A percentile compares a stretch with the other conserved stretches of the same genome.
Evolutionary conservation across 2,888 invertebrate genomes (phyloP).

Genomic region (Ophioninae sp.): DNA sequence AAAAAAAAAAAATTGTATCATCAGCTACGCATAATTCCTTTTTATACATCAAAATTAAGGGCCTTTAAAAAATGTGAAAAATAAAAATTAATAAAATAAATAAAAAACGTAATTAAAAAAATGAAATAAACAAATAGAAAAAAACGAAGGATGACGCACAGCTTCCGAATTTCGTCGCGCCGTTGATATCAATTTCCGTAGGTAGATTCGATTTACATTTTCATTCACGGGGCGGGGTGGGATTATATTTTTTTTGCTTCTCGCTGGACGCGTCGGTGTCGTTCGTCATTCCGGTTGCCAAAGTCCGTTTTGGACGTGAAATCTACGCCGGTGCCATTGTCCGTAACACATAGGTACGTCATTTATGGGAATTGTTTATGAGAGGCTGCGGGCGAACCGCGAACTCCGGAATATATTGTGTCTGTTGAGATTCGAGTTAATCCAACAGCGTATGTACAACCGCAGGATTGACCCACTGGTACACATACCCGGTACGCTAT

Average conservation of each 20-base stretch:
- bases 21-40: no score
- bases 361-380: slow-evolving; percentile 48
- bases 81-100: not conserved
- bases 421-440: slow-evolving; percentile 68
- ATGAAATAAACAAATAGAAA: no score
- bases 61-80: no score
- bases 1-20: no score
- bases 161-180: not conserved
- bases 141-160: not conserved
- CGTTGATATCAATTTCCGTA: not conserved
- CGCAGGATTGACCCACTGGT: slow-evolving; percentile 70
- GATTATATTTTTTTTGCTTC: not conserved
- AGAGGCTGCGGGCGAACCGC: slow-evolving; percentile 39
- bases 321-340: slow-evolving; percentile 2
- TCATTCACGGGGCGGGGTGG: not conserved
- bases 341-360: slow-evolving; percentile 16
- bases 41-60: no score
- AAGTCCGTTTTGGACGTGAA: slow-evolving; percentile 19
- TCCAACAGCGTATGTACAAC: slow-evolving; percentile 66
- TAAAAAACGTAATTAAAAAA: no score
- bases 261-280: not conserved
- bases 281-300: slow-evolving; percentile 12
- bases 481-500: slow-evolving; percentile 65
- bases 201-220: not conserved
- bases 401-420: slow-evolving; percentile 46